A percentile compares a stretch with the other conserved stretches of the same genome.
Conservation (phyloP, 2,888 invertebrate genomes). For the Octonoba sinensis region DNA sequence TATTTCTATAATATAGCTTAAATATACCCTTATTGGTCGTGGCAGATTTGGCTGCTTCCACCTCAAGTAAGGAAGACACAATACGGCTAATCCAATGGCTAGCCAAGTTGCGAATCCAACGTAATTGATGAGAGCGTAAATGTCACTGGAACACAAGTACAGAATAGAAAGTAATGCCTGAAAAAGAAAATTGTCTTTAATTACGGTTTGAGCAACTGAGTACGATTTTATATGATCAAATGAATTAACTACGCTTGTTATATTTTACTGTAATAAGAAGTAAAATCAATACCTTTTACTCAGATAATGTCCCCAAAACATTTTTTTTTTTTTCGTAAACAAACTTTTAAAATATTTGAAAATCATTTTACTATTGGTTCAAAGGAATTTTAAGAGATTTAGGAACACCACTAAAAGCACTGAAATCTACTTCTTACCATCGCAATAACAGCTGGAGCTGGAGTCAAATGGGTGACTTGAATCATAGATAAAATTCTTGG, state of each 20-base stretch:
- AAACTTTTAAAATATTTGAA: too few relatives aligned
- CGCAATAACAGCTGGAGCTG: slow-evolving; percentile 93
- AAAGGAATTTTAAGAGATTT: too few relatives aligned
- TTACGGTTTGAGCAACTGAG: not conserved
- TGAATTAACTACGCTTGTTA: too few relatives aligned
- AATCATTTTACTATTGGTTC: too few relatives aligned
- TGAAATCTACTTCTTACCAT: slow-evolving; percentile 76
- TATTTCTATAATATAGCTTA: too few relatives aligned
- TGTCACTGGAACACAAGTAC: slow-evolving; percentile 93
- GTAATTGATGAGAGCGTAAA: slow-evolving; percentile 95
- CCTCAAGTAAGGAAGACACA: slow-evolving; percentile 92
- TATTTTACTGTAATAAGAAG: too few relatives aligned
- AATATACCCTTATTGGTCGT: slow-evolving; percentile 83
- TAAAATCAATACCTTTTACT: too few relatives aligned
- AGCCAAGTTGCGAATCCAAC: slow-evolving; percentile 96
- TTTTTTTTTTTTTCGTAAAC: too few relatives aligned
- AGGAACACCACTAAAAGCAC: too few relatives aligned
- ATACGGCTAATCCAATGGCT: slow-evolving; percentile 95
- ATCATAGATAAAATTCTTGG: slow-evolving; percentile 97
- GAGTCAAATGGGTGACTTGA: slow-evolving; percentile 87
- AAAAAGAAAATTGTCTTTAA: not conserved
- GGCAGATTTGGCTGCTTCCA: slow-evolving; percentile 89
- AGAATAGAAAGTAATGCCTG: slow-evolving; percentile 91
- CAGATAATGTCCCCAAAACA: too few relatives aligned
- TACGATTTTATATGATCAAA: too few relatives aligned